These are phyloP conservation scores for Choloepus didactylus DNA, from an alignment of 2,797 vertebrate species.

Conservation along the genomic window DNA sequence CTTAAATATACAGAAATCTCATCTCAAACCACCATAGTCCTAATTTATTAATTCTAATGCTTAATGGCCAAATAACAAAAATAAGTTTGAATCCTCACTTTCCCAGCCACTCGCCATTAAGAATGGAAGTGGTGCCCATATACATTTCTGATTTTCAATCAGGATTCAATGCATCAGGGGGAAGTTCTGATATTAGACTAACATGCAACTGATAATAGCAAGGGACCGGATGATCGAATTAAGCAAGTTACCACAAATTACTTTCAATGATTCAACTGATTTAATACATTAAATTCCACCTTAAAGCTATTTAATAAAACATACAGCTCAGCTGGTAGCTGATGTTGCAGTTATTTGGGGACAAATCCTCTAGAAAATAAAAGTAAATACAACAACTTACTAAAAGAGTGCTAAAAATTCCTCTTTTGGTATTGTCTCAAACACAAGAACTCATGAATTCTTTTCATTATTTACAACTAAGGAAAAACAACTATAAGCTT, in stretches of 20 bases:
- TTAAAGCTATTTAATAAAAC: neutral
- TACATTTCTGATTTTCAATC: neutral
- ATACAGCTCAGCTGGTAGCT: neutral
- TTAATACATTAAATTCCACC: neutral
- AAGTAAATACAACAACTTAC: neutral
- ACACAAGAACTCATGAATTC: neutral
- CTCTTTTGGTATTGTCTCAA: neutral
- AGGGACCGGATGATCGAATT: neutral
- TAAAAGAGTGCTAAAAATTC: neutral
- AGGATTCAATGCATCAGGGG: too few species aligned
- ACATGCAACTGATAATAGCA: too few species aligned
- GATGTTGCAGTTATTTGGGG: neutral
- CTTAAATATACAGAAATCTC: neutral
- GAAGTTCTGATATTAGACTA: too few species aligned
- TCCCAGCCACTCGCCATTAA: neutral
- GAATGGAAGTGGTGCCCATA: neutral
- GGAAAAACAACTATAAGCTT: constrained; percentile 21
- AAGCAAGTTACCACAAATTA: neutral
- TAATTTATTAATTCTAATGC: neutral
- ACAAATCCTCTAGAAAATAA: neutral
- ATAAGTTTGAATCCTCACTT: neutral
- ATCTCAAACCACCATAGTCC: neutral
- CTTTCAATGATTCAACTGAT: neutral
- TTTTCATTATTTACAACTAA: constrained; percentile 61
- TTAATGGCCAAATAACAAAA: neutral